Conservation (phyloP, 2,113 vertebrate genomes). For the Bolborhynchus lineola region DNA sequence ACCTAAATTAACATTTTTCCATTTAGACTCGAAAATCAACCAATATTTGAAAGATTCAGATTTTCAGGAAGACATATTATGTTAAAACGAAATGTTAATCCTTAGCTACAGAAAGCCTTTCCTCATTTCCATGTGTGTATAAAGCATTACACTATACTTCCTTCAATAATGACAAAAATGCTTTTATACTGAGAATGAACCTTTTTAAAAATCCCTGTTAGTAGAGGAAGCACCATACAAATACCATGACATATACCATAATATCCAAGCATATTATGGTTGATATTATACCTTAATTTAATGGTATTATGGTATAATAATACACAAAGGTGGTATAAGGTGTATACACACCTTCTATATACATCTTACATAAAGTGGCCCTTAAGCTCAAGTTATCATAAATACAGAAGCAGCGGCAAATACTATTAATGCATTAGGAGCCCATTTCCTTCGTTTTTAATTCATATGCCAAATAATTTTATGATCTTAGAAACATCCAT, state of each 20-base stretch:
- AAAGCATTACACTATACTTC: background rate
- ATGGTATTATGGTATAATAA: background rate
- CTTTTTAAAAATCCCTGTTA: background rate
- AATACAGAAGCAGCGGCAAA: background rate
- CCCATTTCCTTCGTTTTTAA: background rate
- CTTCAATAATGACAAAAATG: background rate
- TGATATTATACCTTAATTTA: background rate
- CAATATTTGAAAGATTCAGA: background rate
- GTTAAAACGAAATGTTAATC: background rate
- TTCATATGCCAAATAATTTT: background rate
- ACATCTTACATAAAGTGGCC: background rate
- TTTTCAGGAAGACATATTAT: background rate
- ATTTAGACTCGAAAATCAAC: background rate
- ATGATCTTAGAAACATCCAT: background rate
- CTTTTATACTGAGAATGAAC: background rate
- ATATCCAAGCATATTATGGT: background rate
- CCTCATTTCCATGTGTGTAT: background rate
- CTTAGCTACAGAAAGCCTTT: background rate
- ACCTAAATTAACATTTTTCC: constrained; percentile 13
- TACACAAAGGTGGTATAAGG: background rate
- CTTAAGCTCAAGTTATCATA: background rate
- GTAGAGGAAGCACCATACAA: background rate
- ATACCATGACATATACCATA: background rate
- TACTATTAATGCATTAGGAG: background rate
- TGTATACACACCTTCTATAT: background rate